Percentiles rank a stretch among this genome's conserved stretches.
Conservation (phyloP, 2,888 invertebrate species). For the Epistrophe eligans region DNA sequence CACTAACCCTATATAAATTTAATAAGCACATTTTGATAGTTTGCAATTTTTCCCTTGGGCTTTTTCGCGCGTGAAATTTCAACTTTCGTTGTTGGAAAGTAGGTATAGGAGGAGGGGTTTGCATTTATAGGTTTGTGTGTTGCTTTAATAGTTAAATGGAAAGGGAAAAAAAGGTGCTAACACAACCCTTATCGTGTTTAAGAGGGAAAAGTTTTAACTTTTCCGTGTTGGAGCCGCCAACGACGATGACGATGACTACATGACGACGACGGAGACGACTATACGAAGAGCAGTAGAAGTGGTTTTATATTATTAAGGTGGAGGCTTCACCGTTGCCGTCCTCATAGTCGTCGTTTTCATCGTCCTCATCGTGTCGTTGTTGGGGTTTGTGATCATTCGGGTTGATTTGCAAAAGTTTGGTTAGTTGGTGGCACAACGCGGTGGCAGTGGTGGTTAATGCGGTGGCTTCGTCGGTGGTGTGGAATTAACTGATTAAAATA, state of each 20-base stretch:
- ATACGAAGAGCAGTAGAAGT: not conserved
- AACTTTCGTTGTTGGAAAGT: conserved; percentile 53
- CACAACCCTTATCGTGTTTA: conserved; percentile 44
- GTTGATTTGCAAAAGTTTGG: conserved; percentile 75
- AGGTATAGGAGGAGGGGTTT: not conserved
- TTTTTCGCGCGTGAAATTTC: conserved; percentile 73
- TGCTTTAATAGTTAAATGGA: not conserved
- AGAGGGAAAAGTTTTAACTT: conserved; percentile 31
- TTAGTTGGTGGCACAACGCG: conserved; percentile 60
- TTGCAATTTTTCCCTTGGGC: conserved; percentile 62
- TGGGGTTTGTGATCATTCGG: conserved; percentile 53
- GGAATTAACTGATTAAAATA: conserved; percentile 76
- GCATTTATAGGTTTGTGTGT: not conserved
- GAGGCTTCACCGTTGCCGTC: not conserved
- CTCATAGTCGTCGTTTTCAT: not conserved
- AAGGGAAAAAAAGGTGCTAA: conserved; percentile 34
- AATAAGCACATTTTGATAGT: conserved; percentile 69
- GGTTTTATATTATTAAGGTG: conserved; percentile 2
- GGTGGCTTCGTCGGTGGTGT: conserved; percentile 75
- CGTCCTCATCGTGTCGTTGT: not conserved
- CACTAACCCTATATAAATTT: conserved; percentile 5
- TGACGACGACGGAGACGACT: not conserved
- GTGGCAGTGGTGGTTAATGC: conserved; percentile 68
- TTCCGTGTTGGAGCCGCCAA: conserved; percentile 11
- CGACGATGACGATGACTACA: not conserved